Conservation (phyloP, 2,113 vertebrate species). For the Sinocyclocheilus grahami region DNA sequence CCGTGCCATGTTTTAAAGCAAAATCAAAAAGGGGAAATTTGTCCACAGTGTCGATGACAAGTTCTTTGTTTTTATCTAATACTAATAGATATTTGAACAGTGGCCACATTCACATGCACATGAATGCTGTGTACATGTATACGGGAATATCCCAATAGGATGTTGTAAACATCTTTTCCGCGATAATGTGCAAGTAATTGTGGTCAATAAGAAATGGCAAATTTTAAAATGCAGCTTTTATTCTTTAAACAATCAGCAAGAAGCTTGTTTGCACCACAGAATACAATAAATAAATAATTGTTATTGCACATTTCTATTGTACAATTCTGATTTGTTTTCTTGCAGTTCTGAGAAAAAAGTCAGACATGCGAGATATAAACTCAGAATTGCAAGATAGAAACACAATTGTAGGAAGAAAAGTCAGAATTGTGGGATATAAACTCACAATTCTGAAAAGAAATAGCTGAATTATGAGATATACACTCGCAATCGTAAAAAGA, state of each 20-base stretch:
- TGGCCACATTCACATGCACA: neutral
- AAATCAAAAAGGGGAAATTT: neutral
- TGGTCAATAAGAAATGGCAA: slow-evolving; percentile 27
- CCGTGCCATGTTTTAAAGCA: neutral
- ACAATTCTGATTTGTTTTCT: neutral
- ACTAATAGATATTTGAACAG: neutral
- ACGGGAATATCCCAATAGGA: neutral
- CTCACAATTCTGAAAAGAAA: no score
- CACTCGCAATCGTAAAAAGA: no score
- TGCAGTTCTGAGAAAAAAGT: neutral
- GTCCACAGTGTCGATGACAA: neutral
- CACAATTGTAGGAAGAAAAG: no score
- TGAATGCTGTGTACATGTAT: neutral
- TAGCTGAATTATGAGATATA: no score
- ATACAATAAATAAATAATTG: no score
- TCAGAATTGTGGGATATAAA: no score
- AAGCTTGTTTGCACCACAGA: neutral
- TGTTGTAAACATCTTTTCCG: neutral
- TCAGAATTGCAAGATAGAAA: no score
- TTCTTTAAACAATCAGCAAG: slow-evolving; percentile 12
- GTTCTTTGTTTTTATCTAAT: neutral
- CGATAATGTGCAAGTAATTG: slow-evolving; percentile 3
- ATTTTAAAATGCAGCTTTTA: neutral
- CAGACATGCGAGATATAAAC: neutral
- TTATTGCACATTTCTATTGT: neutral